Conservation (phyloP, 1,140 invertebrate species). For the Anastrepha obliqua region DNA sequence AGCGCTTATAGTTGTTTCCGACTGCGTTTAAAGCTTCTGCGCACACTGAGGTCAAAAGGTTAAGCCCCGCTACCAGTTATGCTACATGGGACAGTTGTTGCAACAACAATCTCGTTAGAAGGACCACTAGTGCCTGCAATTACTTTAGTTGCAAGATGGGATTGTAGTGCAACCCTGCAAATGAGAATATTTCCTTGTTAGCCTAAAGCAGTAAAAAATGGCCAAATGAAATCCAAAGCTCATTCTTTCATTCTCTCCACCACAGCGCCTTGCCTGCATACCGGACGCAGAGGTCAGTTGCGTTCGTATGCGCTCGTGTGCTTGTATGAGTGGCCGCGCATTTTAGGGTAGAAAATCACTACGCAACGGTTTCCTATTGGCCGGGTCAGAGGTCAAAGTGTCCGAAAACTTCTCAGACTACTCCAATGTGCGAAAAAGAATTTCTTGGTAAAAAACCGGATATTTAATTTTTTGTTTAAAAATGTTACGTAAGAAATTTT, state of each 20-base stretch:
- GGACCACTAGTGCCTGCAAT: neutral
- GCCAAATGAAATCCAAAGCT: conserved; percentile 10
- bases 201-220: neutral
- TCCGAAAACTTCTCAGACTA: conserved; percentile 45
- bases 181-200: neutral
- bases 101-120: neutral
- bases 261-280: neutral
- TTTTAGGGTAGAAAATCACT: conserved; percentile 38
- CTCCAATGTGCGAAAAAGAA: neutral
- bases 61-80: neutral
- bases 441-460: conserved; percentile 26
- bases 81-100: neutral
- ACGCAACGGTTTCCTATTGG: conserved; percentile 8
- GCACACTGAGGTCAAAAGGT: neutral
- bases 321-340: neutral
- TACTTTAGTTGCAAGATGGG: neutral
- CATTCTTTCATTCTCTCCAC: neutral
- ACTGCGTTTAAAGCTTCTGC: too few species aligned
- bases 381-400: conserved; percentile 48
- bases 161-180: neutral
- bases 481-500: neutral
- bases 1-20: neutral
- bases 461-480: conserved; percentile 7
- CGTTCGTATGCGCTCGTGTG: neutral
- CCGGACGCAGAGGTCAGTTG: neutral